Conservation (phyloP, 2,113 vertebrate species). For the Mixornis gularis region DNA sequence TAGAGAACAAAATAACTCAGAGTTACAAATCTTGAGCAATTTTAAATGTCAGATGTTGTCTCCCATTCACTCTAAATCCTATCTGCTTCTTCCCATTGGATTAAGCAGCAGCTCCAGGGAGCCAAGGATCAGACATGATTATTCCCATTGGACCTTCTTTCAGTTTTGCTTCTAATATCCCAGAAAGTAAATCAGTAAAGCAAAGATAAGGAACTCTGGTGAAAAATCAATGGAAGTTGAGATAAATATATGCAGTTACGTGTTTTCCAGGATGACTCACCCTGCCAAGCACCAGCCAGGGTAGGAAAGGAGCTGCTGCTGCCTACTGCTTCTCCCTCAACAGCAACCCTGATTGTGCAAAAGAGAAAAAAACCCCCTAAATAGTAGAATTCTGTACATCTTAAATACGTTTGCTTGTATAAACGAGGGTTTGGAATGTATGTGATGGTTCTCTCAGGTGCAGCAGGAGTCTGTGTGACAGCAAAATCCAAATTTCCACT, state of each 20-base stretch:
- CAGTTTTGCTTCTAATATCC: neutral
- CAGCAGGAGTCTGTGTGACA: neutral
- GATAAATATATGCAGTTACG: neutral
- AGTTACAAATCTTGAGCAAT: neutral
- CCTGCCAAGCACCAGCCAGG: constrained; percentile 5
- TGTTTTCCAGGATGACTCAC: constrained; percentile 38
- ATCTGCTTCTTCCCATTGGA: neutral
- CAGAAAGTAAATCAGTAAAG: neutral
- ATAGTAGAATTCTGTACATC: neutral
- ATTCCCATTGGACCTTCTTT: neutral
- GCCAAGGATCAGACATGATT: neutral
- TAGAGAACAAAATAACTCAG: neutral
- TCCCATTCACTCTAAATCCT: neutral
- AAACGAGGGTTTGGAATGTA: neutral
- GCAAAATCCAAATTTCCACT: neutral
- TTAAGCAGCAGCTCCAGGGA: neutral
- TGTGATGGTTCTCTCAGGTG: neutral
- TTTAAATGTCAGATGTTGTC: neutral
- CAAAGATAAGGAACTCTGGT: neutral
- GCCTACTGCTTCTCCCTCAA: constrained; percentile 15
- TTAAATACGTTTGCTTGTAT: neutral
- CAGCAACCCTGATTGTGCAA: neutral
- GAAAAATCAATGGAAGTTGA: neutral
- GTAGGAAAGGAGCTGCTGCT: constrained; percentile 19
- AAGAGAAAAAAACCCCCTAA: neutral